Evolutionary conservation across 1,140 invertebrate genomes (phyloP), one percentile per base, ranked within the genome.

Genomic region (Achroia grisella): DNA sequence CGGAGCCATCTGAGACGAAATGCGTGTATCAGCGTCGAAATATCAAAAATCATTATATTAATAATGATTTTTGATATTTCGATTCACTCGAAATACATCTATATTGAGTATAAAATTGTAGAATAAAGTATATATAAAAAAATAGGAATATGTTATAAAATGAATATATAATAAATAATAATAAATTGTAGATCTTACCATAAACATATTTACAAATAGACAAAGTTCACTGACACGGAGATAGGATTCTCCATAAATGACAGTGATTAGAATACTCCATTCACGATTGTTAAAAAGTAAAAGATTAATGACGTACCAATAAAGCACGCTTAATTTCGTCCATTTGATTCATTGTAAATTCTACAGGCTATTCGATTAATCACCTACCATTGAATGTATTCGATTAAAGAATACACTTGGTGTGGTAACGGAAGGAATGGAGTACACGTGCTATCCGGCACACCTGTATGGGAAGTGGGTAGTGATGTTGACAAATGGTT

Each of bases 391-490:
- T 23, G 2, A 23, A 23, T 23, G 17, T 23, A 6, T 23, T 23
- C 17, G 17, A 23, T 23, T 23, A 23, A 23, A 23, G 17, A 23
- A 23, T 6, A 23, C 17, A 23, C 2, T 23, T 23, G 2, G 17
- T 23, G 6, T 23, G 6, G 2, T 3, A 23, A 23, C 17, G 17
- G 17, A 23, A 23, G 17, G 17, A 23, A 6, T 23, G 6, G 2
- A 23, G 17, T 23, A 55, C 68, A 62, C 65, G 60, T 56, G 62
- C 56, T 58, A 59, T 72, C 69, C 69, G 69, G 62, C 62, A 66
- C 69, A 72, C 69, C 69, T 72, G 69, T 56, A 52, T 66, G 46
- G 55, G 49, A 59, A 55, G 43, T 50, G 37, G 32, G 32, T 46
- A 40, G 35, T 60, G 51, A 60, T 44, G 42, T 6, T 33, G 17